A percentile compares a stretch with the other conserved stretches of the same genome.
Evolutionary conservation across 2,888 invertebrate genomes (phyloP).

Genomic region (Amblyjoppa fuscipennis): DNA sequence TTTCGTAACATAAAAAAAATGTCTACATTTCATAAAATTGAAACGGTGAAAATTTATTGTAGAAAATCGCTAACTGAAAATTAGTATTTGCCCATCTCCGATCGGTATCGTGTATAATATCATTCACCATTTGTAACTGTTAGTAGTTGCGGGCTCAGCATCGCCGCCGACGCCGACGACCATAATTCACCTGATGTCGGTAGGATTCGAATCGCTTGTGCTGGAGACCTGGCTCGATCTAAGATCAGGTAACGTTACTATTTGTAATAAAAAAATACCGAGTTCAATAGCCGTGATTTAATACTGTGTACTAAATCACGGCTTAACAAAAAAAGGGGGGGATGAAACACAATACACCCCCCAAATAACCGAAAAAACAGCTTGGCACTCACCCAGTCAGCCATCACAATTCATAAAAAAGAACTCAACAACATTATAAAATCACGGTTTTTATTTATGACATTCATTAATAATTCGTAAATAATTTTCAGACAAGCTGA

Average conservation of each 20-base stretch:
- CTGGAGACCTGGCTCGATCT: constrained; percentile 88
- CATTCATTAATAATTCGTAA: background rate
- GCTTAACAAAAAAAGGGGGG: too few relatives aligned
- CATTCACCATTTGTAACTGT: constrained; percentile 2
- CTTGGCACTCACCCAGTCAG: background rate
- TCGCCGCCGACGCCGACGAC: constrained; percentile 81
- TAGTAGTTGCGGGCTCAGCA: constrained; percentile 80
- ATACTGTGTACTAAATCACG: too few relatives aligned
- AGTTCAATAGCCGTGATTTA: too few relatives aligned
- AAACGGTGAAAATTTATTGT: too few relatives aligned
- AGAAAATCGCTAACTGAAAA: too few relatives aligned
- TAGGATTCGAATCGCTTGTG: constrained; percentile 88
- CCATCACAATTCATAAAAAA: too few relatives aligned
- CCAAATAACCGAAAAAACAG: too few relatives aligned
- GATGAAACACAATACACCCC: too few relatives aligned
- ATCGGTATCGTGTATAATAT: constrained; percentile 1
- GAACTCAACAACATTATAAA: too few relatives aligned
- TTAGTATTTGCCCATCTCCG: background rate
- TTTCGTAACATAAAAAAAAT: background rate
- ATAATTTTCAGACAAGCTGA: constrained; percentile 84
- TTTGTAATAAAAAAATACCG: too few relatives aligned
- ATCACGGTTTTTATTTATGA: too few relatives aligned
- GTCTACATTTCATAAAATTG: background rate
- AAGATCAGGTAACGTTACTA: constrained; percentile 80
- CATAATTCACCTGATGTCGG: constrained; percentile 87